Evolutionary conservation across 1,140 invertebrate genomes (phyloP), one percentile per base, ranked within the genome.

Genomic region (Nephila pilipes): DNA sequence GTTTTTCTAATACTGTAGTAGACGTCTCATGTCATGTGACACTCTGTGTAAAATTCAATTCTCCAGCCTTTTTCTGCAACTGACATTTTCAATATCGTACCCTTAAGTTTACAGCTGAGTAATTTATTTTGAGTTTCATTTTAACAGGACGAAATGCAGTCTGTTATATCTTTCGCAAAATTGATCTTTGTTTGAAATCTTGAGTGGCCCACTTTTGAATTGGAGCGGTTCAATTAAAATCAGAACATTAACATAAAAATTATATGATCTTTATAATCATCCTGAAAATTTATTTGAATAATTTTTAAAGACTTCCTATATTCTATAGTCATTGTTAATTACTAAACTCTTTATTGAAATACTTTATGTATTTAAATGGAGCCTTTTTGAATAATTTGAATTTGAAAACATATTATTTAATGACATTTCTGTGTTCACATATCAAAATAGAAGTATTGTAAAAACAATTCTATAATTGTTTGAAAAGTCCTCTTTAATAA

Each of bases 31-130:
- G 83, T 63, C 83, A 85, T 60, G 46, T 85, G 83, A 85, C 83
- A 63, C 29, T 85, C 83, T 36, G 57, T 29, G 83, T 85, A 85
- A 85, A 85, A 85, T 85, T 85, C 83, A 85, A 85, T 85, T 85
- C 83, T 85, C 83, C 25, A 32, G 46, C 58, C 54, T 85, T 85
- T 85, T 85, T 85, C 83, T 85, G 83, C 54, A 32, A 60, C 54
- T 85, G 83, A 85, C 83, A 85, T 85, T 85, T 85, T 85, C 83
- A 85, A 85, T 85, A 85, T 85, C 83, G 83, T 85, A 85, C 57
- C 58, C 25, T 85, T 60, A 85, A 85, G n/a, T 60, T 85, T 85
- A 58, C 83, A 54, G 83, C 58, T 60, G 83, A 85, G 83, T 85
- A 85, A 85, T 58, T 85, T 85, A 60, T 85, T 85, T 85, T 85